These are phyloP conservation scores for Anomalospiza imberbis DNA, from an alignment of 2,797 vertebrate genomes.

Conservation along the genomic window DNA sequence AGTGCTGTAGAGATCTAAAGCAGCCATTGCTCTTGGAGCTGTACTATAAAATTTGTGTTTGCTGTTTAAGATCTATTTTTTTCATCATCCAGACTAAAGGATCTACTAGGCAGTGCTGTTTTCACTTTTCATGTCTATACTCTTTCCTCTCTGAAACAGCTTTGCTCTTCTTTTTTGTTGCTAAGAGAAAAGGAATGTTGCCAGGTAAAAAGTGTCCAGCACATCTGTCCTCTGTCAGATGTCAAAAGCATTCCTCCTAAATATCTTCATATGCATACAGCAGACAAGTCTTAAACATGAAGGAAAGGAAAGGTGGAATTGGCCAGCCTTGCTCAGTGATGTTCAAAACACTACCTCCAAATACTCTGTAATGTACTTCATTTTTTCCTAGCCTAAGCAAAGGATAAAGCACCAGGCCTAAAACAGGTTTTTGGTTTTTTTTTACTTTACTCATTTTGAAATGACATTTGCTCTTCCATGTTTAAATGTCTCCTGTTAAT, in stretches of 20 bases:
- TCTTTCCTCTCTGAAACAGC: slow-evolving; percentile 37
- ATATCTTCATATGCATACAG: background rate
- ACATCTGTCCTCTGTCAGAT: slow-evolving; percentile 25
- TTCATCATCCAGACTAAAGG: background rate
- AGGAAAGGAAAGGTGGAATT: background rate
- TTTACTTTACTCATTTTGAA: background rate
- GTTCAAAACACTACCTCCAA: background rate
- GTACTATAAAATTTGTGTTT: background rate
- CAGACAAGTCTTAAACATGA: background rate
- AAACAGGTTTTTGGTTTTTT: rapidly evolving
- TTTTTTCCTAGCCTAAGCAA: background rate
- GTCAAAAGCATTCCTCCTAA: slow-evolving; percentile 33
- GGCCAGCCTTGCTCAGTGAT: background rate
- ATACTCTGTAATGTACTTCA: background rate
- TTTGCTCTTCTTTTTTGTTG: slow-evolving; percentile 59
- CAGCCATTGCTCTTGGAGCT: background rate
- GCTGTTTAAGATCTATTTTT: background rate
- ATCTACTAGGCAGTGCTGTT: background rate
- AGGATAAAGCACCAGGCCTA: background rate
- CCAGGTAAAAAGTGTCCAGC: slow-evolving; percentile 60
- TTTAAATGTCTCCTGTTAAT: background rate
- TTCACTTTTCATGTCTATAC: slow-evolving; percentile 26
- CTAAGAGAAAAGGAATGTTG: slow-evolving; percentile 64
- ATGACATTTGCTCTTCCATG: background rate
- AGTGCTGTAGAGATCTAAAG: background rate